Evolutionary conservation across 1,140 invertebrate genomes (phyloP).

Genomic region (Euwallacea similis): DNA sequence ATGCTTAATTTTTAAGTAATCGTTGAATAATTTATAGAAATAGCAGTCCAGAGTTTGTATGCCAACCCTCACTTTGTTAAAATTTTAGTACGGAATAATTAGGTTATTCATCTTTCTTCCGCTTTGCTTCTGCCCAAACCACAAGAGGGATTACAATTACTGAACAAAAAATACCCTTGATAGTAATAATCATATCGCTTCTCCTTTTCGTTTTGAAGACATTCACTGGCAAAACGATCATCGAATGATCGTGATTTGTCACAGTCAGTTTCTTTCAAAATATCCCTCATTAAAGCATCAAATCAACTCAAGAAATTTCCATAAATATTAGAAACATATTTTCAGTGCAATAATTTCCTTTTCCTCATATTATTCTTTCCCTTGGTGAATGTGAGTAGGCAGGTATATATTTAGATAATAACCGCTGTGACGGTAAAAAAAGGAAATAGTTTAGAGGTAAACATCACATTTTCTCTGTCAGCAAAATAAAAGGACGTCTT

Average conservation of each 20-base stretch:
- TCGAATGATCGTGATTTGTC: too few species aligned
- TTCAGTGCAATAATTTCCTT: too few species aligned
- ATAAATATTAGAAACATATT: too few species aligned
- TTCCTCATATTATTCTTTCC: too few species aligned
- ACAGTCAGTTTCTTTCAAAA: too few species aligned
- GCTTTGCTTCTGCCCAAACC: background rate
- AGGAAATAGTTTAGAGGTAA: background rate
- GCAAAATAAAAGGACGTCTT: conserved; percentile 5
- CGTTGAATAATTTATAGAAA: conserved; percentile 13
- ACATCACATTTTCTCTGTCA: conserved; percentile 1
- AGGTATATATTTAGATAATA: conserved; percentile 1
- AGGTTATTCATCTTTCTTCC: conserved; percentile 3
- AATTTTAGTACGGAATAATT: conserved; percentile 12
- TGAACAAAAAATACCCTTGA: background rate
- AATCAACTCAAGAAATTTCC: too few species aligned
- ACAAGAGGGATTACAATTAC: background rate
- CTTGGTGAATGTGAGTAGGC: too few species aligned
- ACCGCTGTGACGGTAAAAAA: background rate
- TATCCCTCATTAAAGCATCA: too few species aligned
- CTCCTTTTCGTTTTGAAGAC: too few species aligned
- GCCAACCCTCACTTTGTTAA: conserved; percentile 12
- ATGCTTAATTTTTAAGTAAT: conserved; percentile 7
- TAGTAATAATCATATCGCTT: too few species aligned
- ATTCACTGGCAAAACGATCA: too few species aligned
- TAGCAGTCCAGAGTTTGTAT: conserved; percentile 4